These are phyloP conservation scores for Myopa tessellatipennis DNA, from an alignment of 2,888 invertebrate genomes.

Conservation along the genomic window DNA sequence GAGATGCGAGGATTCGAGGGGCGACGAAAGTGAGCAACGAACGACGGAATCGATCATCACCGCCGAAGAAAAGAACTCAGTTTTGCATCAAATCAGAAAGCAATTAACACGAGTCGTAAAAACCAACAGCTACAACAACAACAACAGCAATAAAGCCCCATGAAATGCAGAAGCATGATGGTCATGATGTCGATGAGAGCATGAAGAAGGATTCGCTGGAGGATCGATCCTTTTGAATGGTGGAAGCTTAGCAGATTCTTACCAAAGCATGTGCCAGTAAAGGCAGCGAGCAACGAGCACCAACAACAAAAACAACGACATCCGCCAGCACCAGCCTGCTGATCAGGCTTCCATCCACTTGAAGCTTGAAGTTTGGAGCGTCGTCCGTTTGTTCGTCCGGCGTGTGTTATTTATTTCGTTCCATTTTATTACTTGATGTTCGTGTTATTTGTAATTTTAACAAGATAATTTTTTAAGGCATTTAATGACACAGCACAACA, in stretches of 20 bases:
- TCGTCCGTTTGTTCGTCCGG: not conserved
- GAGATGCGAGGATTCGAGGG: not conserved
- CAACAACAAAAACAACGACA: not conserved
- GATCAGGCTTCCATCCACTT: not conserved
- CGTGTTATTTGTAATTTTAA: constrained; percentile 68
- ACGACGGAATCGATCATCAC: constrained; percentile 20
- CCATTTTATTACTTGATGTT: constrained; percentile 63
- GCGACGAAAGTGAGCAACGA: not conserved
- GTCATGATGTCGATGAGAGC: constrained; percentile 43
- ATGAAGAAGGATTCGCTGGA: constrained; percentile 37
- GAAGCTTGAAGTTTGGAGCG: not conserved
- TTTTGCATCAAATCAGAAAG: constrained; percentile 50
- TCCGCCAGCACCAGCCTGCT: not conserved
- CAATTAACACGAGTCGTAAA: constrained; percentile 48
- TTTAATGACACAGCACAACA: constrained; percentile 58
- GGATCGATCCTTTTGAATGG: not conserved
- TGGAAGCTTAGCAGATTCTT: not conserved
- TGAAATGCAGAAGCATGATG: constrained; percentile 42
- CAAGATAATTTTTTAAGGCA: constrained; percentile 66
- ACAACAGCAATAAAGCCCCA: constrained; percentile 41
- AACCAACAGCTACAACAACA: constrained; percentile 44
- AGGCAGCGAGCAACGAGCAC: not conserved
- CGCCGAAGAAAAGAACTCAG: constrained; percentile 26
- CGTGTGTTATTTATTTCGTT: constrained; percentile 56
- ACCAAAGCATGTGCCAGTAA: too few species aligned